Percentiles rank a stretch among this genome's conserved stretches.
Evolutionary conservation across 1,140 invertebrate species (phyloP).

Genomic region (Lutraria rhynchaena): DNA sequence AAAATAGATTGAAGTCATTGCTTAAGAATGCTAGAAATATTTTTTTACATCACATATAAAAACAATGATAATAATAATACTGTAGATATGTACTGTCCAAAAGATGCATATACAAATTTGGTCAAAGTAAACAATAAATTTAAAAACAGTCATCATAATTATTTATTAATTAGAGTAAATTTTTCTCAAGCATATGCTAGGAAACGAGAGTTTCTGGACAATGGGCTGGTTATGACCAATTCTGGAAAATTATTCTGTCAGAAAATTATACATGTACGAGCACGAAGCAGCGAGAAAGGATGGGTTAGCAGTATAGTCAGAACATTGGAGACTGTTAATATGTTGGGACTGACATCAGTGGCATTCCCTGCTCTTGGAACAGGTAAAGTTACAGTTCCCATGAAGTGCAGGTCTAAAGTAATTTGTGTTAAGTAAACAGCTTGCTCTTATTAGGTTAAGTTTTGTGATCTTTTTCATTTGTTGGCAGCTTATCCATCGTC

Average conservation of each 20-base stretch:
- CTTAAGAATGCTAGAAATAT: too few species aligned
- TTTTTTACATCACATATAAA: too few species aligned
- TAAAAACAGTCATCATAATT: neutral
- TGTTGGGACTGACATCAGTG: constrained; percentile 15
- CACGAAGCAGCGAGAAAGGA: neutral
- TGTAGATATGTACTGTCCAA: too few species aligned
- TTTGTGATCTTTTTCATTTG: too few species aligned
- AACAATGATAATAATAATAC: too few species aligned
- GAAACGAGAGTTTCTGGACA: neutral
- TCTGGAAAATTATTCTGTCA: constrained; percentile 22
- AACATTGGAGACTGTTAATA: neutral
- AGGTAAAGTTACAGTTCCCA: too few species aligned
- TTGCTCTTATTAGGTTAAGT: too few species aligned
- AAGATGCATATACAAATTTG: neutral
- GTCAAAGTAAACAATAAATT: neutral
- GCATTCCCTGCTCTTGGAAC: constrained; percentile 40
- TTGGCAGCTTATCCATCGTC: too few species aligned
- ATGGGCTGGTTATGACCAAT: constrained; percentile 14
- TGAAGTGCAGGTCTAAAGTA: neutral
- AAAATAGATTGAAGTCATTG: too few species aligned
- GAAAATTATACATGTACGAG: constrained; percentile 27
- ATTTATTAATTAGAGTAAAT: neutral
- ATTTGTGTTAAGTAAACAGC: too few species aligned
- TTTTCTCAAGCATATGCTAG: neutral
- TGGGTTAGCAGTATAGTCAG: constrained; percentile 12